Evolutionary conservation across 2,888 invertebrate genomes (phyloP).

Genomic region (Clepsis dumicolana): DNA sequence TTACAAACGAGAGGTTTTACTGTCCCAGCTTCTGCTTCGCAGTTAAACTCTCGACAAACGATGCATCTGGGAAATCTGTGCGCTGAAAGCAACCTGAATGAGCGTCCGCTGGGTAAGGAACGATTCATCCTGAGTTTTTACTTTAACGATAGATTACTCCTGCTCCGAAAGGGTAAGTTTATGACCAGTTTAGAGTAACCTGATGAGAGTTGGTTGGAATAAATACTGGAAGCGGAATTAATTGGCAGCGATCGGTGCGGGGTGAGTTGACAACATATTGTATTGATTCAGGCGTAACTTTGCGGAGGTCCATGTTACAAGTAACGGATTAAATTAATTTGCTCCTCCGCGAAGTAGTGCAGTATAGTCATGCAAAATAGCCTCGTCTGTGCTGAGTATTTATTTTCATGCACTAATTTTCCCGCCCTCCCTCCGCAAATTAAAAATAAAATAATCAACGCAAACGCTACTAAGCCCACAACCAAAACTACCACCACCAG

Average conservation of each 20-base stretch:
- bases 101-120: conserved; percentile 34
- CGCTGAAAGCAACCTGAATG: conserved; percentile 48
- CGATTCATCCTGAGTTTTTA: conserved; percentile 38
- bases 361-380: too few relatives aligned
- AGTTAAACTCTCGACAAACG: conserved; percentile 67
- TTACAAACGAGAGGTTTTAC: conserved; percentile 60
- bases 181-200: conserved; percentile 10
- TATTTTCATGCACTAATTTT: too few relatives aligned
- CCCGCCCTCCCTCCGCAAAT: too few relatives aligned
- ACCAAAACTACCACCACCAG: too few relatives aligned
- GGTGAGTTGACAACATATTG: too few relatives aligned
- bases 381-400: too few relatives aligned
- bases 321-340: too few relatives aligned
- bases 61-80: conserved; percentile 71
- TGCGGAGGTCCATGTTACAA: too few relatives aligned
- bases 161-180: conserved; percentile 11
- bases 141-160: conserved; percentile 36
- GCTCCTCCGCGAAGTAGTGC: too few relatives aligned
- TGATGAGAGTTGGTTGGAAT: conserved; percentile 8
- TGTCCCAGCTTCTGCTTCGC: conserved; percentile 58
- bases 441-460: too few relatives aligned
- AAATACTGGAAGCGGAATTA: background rate
- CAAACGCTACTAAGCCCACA: too few relatives aligned
- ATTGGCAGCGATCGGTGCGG: background rate
- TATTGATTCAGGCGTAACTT: too few relatives aligned